Evolutionary conservation across 1,140 invertebrate species (phyloP), one percentile per base, ranked within the genome.

Genomic region (Tetramorium parvispinum): DNA sequence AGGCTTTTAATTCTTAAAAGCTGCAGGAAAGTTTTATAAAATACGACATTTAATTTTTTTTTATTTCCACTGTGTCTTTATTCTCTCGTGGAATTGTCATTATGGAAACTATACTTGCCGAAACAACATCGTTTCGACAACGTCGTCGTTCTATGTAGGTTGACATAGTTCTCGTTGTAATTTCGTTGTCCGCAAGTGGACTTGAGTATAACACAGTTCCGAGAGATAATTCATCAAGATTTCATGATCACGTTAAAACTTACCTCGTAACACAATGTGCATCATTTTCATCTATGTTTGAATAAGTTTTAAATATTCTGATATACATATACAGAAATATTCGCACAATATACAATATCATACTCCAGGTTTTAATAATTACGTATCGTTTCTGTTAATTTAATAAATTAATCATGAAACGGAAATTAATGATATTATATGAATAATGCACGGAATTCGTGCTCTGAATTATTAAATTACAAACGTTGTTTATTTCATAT

Each of bases 401-500:
- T 83, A 46, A 83, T 83, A 83, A 83, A 83, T 83, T 83, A 83
- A 75, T 83, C 55, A 75, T 83, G 53, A 24, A 73, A 73, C 55
- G n/a, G 18, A 73, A 83, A 75, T 82, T 82, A 82, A 82, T 82
- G 59, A 82, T 59, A 73, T 75, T 32, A 27, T 27, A 46, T 59
- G 53, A 59, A 82, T 82, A 82, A 83, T 83, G 68, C 40, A 63
- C 53, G 68, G 40, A 73, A 83, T 61, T 59, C n/a, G 27, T 21
- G 3, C 24, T 37, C 40, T 59, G 18, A 73, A 59, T 61, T 59
- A 75, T 83, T 75, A 83, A 73, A 83, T 83, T 16, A 18, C 11
- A 65, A 79, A 40, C 10, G 18, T 65, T 81, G 37, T 82, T 73
- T 75, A 75, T 83, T 59, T 73, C 32, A 71, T 46, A 81, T 21